Base-by-base conservation (phyloP, 1,140 invertebrate genomes). In the Drosophila simulans region DNA sequence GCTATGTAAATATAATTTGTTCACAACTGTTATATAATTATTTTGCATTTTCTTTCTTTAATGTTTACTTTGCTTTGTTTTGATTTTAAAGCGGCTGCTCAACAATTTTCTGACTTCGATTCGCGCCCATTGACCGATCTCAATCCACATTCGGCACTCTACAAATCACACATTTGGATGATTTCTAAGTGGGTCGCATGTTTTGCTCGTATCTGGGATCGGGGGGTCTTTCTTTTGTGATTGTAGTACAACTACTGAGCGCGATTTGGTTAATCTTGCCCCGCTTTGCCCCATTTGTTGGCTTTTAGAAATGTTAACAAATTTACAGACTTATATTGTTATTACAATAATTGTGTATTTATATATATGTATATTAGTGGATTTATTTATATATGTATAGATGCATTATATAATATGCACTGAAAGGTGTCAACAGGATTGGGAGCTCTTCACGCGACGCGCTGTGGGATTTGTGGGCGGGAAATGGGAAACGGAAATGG, bases 1-100 rank as follows among this genome's bases (percentile, higher is more conserved):
- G 83, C 84, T 86, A 86, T 86, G 83, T 86, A 86, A 86, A 86
- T 86, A 86, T 86, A 86, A 86, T 86, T 86, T 86, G 84, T 86
- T 86, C 83, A 86, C 83, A 86, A 86, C 83, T 86, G 83, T 82
- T 86, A 86, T 88, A 86, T 86, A 86, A 86, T 88, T 88, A 86
- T 79, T 80, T 51, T 4, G 8, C 49, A 77, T 69, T 72, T 60
- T 59, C 27, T 17, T 37, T 68, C 74, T 63, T 45, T 43, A 17
- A 80, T 77, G 8, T 17, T 62, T 56, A 27, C 46, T 17, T 31
- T 63, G 39, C 62, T 52, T 55, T 55, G 58, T 83, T 83, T 82
- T 82, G 68, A 84, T 84, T 84, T 84, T 84, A 68, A 84, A 84
- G 80, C 83, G 71, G 83, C 54, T 77, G 83, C 83, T 86, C 66